phyloP scores from a whole-genome alignment of 1,140 invertebrate species.

The Oscheius sp. region DNA sequence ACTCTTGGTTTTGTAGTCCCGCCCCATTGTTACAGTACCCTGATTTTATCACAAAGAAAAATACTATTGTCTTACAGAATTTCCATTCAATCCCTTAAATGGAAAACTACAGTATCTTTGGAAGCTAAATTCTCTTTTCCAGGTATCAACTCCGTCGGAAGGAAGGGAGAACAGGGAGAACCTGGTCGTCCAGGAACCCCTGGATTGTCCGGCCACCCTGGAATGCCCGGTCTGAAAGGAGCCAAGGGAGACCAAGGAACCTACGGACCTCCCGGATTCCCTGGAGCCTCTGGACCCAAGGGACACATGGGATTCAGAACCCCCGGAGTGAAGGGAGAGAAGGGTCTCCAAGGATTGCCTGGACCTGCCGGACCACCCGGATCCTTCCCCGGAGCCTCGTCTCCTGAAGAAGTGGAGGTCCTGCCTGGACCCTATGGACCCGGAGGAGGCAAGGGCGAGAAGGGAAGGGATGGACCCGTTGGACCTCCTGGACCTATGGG shows the following conservation, averaged over 20 bases:
- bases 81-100: neutral
- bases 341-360: conserved; percentile 48
- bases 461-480: conserved; percentile 54
- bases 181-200: conserved; percentile 47
- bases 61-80: too few relatives aligned
- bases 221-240: conserved; percentile 52
- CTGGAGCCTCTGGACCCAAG: conserved; percentile 52
- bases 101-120: neutral
- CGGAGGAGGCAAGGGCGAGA: conserved; percentile 54
- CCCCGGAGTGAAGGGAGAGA: conserved; percentile 58
- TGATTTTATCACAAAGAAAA: too few relatives aligned
- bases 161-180: conserved; percentile 53
- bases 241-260: conserved; percentile 52
- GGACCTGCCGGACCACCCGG: conserved; percentile 50
- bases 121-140: neutral
- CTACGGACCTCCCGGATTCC: conserved; percentile 56
- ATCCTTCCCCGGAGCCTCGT: conserved; percentile 45
- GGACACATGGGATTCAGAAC: conserved; percentile 56
- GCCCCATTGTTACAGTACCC: too few relatives aligned
- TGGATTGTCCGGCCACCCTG: conserved; percentile 41
- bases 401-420: conserved; percentile 57
- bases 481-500: conserved; percentile 51
- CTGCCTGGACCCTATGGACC: conserved; percentile 54
- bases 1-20: too few relatives aligned
- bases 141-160: conserved; percentile 38